A percentile compares a stretch with the other conserved stretches of the same genome.
phyloP scores from a whole-genome alignment of 2,888 invertebrate genomes.

The Philereme vetulata region DNA sequence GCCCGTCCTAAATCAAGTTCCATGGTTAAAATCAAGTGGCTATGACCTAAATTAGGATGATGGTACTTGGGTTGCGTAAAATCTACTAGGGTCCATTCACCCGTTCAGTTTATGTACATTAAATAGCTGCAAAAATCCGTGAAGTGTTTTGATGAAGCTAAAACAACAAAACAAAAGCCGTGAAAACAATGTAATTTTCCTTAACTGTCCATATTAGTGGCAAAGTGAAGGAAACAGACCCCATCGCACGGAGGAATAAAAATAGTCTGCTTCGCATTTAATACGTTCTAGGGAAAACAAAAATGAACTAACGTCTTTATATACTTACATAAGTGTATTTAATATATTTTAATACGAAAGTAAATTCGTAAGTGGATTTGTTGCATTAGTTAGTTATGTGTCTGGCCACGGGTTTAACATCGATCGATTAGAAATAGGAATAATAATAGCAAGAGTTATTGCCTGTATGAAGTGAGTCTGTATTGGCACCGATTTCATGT shows the following conservation, averaged over 20 bases:
- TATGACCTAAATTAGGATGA: constrained; percentile 25
- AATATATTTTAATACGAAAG: background rate
- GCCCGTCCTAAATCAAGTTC: constrained; percentile 7
- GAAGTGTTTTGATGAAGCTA: background rate
- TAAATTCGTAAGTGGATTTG: constrained; percentile 3
- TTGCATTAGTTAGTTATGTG: background rate
- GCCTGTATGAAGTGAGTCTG: constrained; percentile 7
- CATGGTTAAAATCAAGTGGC: constrained; percentile 19
- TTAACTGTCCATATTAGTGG: background rate
- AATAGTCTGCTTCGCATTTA: background rate
- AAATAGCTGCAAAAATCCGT: background rate
- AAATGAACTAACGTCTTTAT: background rate
- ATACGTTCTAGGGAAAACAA: background rate
- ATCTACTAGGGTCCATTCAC: background rate
- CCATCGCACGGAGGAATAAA: background rate
- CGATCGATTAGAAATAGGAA: background rate
- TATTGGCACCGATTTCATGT: constrained; percentile 21
- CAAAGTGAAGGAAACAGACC: background rate
- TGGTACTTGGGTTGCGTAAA: constrained; percentile 2
- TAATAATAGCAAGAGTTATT: constrained; percentile 11
- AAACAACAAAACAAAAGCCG: constrained; percentile 5
- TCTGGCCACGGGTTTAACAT: constrained; percentile 2
- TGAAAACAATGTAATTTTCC: constrained; percentile 1
- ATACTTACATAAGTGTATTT: background rate
- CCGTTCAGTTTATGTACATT: background rate